These are phyloP conservation scores for Onychostoma macrolepis DNA, from an alignment of 2,113 vertebrate species.

Conservation along the genomic window DNA sequence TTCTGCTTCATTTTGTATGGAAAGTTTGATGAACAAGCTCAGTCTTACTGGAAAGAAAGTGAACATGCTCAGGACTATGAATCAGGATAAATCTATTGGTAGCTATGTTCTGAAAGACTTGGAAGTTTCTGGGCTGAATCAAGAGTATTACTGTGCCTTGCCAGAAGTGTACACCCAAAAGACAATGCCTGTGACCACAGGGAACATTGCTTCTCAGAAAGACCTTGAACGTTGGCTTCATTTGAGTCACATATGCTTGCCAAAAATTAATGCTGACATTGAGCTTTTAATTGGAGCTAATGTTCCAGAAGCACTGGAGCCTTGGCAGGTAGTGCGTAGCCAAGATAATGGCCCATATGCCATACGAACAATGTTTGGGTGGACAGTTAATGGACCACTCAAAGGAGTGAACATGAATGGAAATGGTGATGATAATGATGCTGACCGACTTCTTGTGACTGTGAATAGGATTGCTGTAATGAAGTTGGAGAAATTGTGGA, in stretches of 20 bases:
- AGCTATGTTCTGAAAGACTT: no score
- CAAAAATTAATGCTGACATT: background rate
- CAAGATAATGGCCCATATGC: background rate
- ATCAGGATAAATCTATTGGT: background rate
- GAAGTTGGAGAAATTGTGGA: constrained; percentile 18
- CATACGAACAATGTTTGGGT: no score
- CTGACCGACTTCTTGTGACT: background rate
- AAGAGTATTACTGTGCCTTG: background rate
- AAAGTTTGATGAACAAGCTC: background rate
- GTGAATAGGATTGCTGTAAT: constrained; percentile 2
- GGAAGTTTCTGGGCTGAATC: background rate
- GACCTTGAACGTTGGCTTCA: background rate
- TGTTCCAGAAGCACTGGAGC: background rate
- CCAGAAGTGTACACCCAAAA: background rate
- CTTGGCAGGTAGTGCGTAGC: background rate
- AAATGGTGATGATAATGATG: background rate
- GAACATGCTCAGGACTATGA: background rate
- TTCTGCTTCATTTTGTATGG: background rate
- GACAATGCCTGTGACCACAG: background rate
- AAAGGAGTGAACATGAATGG: background rate
- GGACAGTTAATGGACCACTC: background rate
- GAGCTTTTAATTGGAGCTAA: no score
- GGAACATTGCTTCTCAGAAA: background rate
- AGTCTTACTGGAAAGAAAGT: background rate
- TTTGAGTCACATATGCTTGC: background rate